Evolutionary conservation across 92 coral and sea anemone species (phyloP), one percentile per base, ranked within the genome.

Genomic region (Scolanthus callimorphus): DNA sequence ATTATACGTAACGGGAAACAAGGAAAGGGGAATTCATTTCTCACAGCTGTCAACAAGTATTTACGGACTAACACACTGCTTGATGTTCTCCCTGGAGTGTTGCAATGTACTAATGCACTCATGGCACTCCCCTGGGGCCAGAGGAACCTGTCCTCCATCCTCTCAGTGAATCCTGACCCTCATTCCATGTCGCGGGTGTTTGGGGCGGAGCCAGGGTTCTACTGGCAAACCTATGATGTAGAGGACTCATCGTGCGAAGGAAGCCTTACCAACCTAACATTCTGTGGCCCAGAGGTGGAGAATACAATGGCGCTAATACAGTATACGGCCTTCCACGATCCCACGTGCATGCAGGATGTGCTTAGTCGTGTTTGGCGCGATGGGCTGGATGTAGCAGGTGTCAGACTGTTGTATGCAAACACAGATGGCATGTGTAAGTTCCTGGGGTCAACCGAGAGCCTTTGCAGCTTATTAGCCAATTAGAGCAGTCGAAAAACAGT

Each of bases 111-210:
- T 24, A 53, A 23, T 31, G 60, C 57, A 12, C 37, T 46, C 39
- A 60, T 77, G 22, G 49, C 78, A 17, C 55, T 73, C 43, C 26
- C 71, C 4, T 56, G 57, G 25, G 73, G 69, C 27, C 83, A 87
- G 57, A 72, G 76, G 64, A 78, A 78, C 61, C 62, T 94, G 28
- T 85, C 99, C 3, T 80, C 87, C 0, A 70, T 67, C 11, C 59
- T 94, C 0, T 67, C 73, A 23, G 75, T 88, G 34, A 83, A 80
- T 57, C 84, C 96, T 10, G 99, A 94, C 47, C 84, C 92, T 20
- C 75, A 84, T 6, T 86, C 99, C 29, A 74, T 88, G 94, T 51
- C 60, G 49, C 91, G 96, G 27, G 96, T 89, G 41, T 88, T 94
- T 60, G 81, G 59, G 8, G 77, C 82, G 24, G 55, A 78, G 64